Base-by-base conservation (phyloP, 1,140 invertebrate genomes). In the Papilio aristodemus region DNA sequence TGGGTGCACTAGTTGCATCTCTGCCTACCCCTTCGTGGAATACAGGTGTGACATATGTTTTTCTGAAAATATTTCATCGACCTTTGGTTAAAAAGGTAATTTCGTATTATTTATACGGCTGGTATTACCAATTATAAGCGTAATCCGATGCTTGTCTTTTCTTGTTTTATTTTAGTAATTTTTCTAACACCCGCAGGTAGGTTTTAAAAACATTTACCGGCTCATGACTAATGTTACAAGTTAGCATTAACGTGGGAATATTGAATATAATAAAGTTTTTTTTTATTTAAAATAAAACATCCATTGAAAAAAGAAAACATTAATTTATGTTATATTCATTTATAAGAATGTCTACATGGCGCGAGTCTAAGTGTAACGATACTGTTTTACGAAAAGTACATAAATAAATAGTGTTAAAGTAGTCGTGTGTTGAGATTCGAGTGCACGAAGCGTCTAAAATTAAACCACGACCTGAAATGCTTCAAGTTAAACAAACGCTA, bases 401-500 rank as follows among this genome's bases (percentile, higher is more conserved):
- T 54, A 0, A 54, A 19, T 54, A 22, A 54, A 54, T 25, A 54
- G 9, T 10, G 22, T 4, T 54, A 32, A 6, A 6, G 27, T 32
- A 32, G 2, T 32, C 2, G 27, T 32, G 27, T 32, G 27, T 32
- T 32, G 19, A 3, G 19, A 22, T 54, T 22, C 13, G 46, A 50
- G 43, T 54, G 46, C 22, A 25, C 19, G 46, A 22, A 19, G 1
- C 19, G 46, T 54, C 46, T 54, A 54, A 5, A 54, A 54, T 54
- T 54, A 54, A 54, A 54, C 46, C 19, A 54, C 19, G 46, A 54
- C 19, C 46, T 19, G 46, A 54, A 54, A 22, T 54, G 46, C 22
- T 54, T 25, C 10, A 54, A 54, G 46, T 54, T 19, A 43, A 54
- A 54, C 46, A 54, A 54, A 54, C 19, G 46, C 19, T 46, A 46